Conservation (phyloP, 1,140 invertebrate genomes). For the Bombus ignitus region DNA sequence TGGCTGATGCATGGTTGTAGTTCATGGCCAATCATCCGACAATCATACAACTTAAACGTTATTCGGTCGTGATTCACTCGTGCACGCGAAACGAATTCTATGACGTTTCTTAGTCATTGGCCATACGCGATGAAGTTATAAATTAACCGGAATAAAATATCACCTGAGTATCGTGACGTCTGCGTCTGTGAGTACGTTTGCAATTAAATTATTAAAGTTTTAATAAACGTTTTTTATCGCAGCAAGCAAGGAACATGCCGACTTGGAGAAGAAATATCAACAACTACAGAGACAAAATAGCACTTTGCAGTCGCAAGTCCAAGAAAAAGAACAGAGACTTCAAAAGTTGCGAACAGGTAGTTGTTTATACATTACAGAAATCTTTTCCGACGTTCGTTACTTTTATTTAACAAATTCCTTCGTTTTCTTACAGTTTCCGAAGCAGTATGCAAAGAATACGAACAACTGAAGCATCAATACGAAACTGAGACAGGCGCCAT, state of each 20-base stretch:
- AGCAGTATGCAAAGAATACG: constrained; percentile 88
- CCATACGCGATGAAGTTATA: constrained; percentile 51
- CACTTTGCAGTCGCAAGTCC: constrained; percentile 83
- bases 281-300: constrained; percentile 84
- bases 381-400: not conserved
- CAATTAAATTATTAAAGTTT: not conserved
- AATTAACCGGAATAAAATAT: constrained; percentile 54
- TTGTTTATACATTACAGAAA: not conserved
- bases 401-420: not conserved
- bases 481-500: constrained; percentile 88
- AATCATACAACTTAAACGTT: constrained; percentile 47
- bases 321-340: constrained; percentile 85
- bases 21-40: constrained; percentile 53
- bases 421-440: constrained; percentile 84
- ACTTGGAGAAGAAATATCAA: constrained; percentile 84
- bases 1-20: constrained; percentile 46
- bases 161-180: not conserved
- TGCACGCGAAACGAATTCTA: constrained; percentile 57
- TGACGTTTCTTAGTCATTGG: constrained; percentile 63
- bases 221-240: constrained; percentile 32
- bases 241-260: constrained; percentile 85
- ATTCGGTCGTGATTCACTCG: constrained; percentile 66
- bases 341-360: constrained; percentile 84
- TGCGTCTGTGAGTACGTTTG: too few species aligned
- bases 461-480: constrained; percentile 88